Conservation (phyloP, 1,140 invertebrate genomes). For the Leguminivora glycinivorella region DNA sequence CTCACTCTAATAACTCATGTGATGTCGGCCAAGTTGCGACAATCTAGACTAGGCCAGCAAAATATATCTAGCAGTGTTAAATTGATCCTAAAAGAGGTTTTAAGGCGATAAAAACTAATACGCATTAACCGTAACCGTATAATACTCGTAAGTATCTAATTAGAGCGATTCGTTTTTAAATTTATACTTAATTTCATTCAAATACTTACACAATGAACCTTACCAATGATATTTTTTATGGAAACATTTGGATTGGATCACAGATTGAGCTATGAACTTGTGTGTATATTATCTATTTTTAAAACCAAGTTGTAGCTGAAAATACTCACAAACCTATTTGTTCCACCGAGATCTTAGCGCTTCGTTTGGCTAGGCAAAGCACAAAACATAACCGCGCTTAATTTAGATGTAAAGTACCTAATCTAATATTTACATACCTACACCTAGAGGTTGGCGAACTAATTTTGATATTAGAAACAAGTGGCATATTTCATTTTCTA, state of each 20-base stretch:
- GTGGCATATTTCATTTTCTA: too few relatives aligned
- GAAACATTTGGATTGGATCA: background rate
- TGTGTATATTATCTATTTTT: background rate
- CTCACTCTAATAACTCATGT: slow-evolving; percentile 23
- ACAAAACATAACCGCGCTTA: too few relatives aligned
- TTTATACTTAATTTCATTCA: background rate
- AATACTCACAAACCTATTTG: background rate
- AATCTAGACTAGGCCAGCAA: slow-evolving; percentile 9
- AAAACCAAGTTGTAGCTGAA: background rate
- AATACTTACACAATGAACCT: background rate
- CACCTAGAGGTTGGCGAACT: too few relatives aligned
- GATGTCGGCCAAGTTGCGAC: slow-evolving; percentile 22
- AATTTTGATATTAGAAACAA: too few relatives aligned
- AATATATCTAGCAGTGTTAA: background rate
- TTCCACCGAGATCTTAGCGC: background rate
- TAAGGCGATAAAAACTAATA: background rate
- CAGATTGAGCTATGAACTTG: background rate
- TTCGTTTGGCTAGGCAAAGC: too few relatives aligned
- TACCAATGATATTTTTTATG: background rate
- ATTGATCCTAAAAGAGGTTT: background rate
- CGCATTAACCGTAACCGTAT: background rate
- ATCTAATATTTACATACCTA: too few relatives aligned
- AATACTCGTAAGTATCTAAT: too few relatives aligned
- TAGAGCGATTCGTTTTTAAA: too few relatives aligned
- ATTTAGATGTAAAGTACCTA: too few relatives aligned